A percentile compares a stretch with the other conserved stretches of the same genome.
Evolutionary conservation across 2,888 invertebrate genomes (phyloP).

Genomic region (Orthosia cruda): DNA sequence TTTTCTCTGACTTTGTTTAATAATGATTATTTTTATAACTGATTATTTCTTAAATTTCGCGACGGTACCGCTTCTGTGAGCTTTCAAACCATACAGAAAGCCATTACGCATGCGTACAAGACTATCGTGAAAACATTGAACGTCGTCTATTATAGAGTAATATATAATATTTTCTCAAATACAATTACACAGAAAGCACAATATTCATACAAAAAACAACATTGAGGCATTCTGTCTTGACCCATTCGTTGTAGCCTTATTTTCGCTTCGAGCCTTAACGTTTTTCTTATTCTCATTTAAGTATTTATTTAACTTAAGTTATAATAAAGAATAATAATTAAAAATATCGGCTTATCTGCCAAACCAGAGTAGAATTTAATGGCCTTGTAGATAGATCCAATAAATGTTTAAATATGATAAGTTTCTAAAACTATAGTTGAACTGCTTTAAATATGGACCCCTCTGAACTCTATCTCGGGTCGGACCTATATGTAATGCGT

Average conservation of each 20-base stretch:
- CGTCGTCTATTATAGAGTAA: too few relatives aligned
- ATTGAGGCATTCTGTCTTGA: too few relatives aligned
- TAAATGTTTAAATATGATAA: conserved; percentile 65
- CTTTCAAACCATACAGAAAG: conserved; percentile 79
- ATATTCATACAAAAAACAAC: not conserved
- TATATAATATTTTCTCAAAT: not conserved
- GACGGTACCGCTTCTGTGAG: conserved; percentile 85
- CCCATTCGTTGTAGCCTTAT: too few relatives aligned
- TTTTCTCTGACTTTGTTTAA: not conserved
- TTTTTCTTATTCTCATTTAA: conserved; percentile 10
- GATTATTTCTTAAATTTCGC: conserved; percentile 50
- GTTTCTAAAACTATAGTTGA: conserved; percentile 20
- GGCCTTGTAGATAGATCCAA: conserved; percentile 83
- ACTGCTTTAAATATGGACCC: conserved; percentile 10
- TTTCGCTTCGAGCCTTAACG: conserved; percentile 31
- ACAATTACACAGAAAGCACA: not conserved
- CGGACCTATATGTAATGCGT: not conserved
- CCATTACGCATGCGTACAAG: conserved; percentile 83
- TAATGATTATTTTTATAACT: not conserved
- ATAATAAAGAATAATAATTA: conserved; percentile 42
- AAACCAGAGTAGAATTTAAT: conserved; percentile 73
- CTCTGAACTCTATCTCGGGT: not conserved
- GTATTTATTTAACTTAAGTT: conserved; percentile 37
- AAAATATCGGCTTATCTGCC: conserved; percentile 63
- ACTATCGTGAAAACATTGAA: conserved; percentile 62